phyloP scores from a whole-genome alignment of 2,797 vertebrate genomes.

The Pyrocephalus nanus region DNA sequence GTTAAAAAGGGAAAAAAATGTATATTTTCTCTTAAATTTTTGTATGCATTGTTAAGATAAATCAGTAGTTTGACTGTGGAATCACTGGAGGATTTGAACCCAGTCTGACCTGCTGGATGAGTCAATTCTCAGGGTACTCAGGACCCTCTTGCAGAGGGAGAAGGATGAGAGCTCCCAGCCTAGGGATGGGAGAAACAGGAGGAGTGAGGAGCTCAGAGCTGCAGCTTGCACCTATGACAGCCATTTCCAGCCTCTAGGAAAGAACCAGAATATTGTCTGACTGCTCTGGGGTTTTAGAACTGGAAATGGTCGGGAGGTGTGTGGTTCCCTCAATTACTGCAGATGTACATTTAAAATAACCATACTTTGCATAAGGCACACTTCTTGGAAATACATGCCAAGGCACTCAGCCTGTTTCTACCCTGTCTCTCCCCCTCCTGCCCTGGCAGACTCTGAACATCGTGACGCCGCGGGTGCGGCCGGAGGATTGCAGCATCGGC shows the following conservation, averaged over 20 bases:
- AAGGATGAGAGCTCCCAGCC: background rate
- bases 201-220: background rate
- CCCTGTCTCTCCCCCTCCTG: background rate
- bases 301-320: background rate
- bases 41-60: background rate
- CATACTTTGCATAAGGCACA: accelerated
- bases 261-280: background rate
- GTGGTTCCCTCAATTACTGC: background rate
- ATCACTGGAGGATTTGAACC: background rate
- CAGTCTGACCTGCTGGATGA: background rate
- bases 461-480: constrained; percentile 92
- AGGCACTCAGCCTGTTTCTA: background rate
- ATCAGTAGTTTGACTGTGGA: background rate
- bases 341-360: background rate
- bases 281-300: background rate
- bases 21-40: background rate
- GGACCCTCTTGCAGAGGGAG: background rate
- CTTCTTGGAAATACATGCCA: background rate
- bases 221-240: background rate
- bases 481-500: constrained; percentile 96
- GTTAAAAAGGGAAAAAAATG: background rate
- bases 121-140: background rate
- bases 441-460: constrained; percentile 91
- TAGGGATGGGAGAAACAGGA: background rate
- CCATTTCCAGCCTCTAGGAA: background rate